Evolutionary conservation across 2,888 invertebrate genomes (phyloP), one percentile per base, ranked within the genome.

Genomic region (Seira sanloemensis): DNA sequence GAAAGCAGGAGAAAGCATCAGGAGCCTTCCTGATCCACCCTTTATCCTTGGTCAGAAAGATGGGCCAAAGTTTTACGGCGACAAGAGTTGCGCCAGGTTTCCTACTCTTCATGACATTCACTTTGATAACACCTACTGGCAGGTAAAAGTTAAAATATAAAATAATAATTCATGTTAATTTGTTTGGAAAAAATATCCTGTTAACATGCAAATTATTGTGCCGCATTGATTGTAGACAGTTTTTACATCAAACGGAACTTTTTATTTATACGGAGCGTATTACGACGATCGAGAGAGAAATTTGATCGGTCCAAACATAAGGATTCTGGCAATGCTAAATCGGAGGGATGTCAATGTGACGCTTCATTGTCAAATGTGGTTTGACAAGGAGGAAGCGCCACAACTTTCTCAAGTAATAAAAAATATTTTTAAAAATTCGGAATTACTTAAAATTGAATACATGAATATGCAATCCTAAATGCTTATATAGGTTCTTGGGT

Each of bases 111-210:
- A 96, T 91, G 97, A 97, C 90, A 92, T 97, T 86, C 96, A 97
- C 91, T 97, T 97, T 92, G 97, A 97, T 92, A 97, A 97, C 91
- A 94, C 96, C 77, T 97, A 97, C 91, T 97, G 97, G 97, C 97
- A 97, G 92, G 89, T 89, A 26, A 74, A 37, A 4, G n/a, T 16
- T 62, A n/a, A 62, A 62, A 62, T 21, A 7, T 19, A 21, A n/a
- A n/a, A n/a, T n/a, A n/a, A n/a, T n/a, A n/a, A n/a, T n/a, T n/a
- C n/a, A n/a, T n/a, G n/a, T n/a, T n/a, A n/a, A n/a, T n/a, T n/a
- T n/a, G 21, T n/a, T 21, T 62, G 4, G 18, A 21, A 21, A 7
- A 19, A n/a, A n/a, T n/a, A n/a, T n/a, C n/a, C n/a, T n/a, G 21
- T 4, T 62, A n/a, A 62, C 4, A 16, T 62, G n/a, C 7, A 21